Conservation (phyloP, 2,797 vertebrate genomes). For the Neomorphus geoffroyi region DNA sequence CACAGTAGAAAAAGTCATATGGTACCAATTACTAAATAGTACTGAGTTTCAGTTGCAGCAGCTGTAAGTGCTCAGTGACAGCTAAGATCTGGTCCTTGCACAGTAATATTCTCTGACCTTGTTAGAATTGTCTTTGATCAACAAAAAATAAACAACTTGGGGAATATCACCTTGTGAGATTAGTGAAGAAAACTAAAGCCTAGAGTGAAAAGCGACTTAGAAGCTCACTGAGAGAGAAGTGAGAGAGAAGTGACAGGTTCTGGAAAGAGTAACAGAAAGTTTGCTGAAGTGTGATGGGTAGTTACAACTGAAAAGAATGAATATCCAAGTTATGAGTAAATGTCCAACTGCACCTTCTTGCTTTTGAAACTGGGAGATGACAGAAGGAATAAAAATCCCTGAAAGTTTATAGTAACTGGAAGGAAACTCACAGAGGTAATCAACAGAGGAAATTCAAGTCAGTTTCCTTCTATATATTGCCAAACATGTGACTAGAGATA, state of each 20-base stretch:
- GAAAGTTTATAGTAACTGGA: neutral
- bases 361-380: neutral
- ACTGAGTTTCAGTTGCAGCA: neutral
- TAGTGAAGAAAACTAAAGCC: neutral
- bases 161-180: neutral
- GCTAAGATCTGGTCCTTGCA: neutral
- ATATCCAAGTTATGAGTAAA: neutral
- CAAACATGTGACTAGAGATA: neutral
- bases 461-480: neutral
- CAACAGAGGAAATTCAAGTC: neutral
- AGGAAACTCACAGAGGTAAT: neutral
- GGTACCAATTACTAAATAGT: neutral
- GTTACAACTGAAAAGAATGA: neutral
- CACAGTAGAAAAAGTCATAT: neutral
- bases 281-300: neutral
- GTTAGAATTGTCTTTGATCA: neutral
- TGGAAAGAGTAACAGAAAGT: neutral
- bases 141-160: neutral
- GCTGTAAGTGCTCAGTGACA: neutral
- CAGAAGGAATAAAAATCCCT: neutral
- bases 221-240: neutral
- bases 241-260: neutral
- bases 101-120: neutral
- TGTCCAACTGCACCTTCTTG: neutral
- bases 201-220: neutral